Evolutionary conservation across 1,140 invertebrate genomes (phyloP), one percentile per base, ranked within the genome.

Genomic region (Teleopsis dalmanni): DNA sequence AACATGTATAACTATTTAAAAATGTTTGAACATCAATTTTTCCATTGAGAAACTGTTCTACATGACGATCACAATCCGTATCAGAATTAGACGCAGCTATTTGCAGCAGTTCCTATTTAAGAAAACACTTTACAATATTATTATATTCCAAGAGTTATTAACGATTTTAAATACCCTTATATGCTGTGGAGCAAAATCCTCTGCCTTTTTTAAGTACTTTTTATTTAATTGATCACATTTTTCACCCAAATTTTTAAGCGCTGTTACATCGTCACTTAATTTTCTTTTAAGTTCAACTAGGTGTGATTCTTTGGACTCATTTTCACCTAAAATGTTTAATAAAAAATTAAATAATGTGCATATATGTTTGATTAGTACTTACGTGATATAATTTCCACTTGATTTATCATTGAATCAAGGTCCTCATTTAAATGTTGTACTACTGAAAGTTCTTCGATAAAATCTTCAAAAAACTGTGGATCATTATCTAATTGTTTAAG

Each of bases 11-110:
- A 16, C 78, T 77, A 27, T 76, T 75, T 21, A 88, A 64, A 67
- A 89, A 89, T 25, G 76, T 78, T 53, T 88, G 85, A 9, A 87
- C 81, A 61, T 86, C 82, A 35, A 88, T 79, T 55, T 83, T 79
- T 13, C 83, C 80, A 58, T 79, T 77, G 10, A 89, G 65, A 71
- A 89, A 89, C 52, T 81, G 74, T 48, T 88, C 84, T 1, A 84
- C 85, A 37, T 88, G 81, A 41, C 71, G 69, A 58, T 90, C 87
- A 48, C 85, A 84, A 47, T 84, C 78, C 49, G 81, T 80, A 57
- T 90, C 85, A 18, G 83, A 82, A 51, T 78, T 76, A 29, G 81
- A 73, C 0, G 82, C 83, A 1, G 82, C 78, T 37, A 73, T 62
- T 49, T 74, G 72, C 23, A 85, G 52, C 23, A 72, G 55, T 48